phyloP scores from a whole-genome alignment of 1,140 invertebrate species.

The Aphaenogaster ashmeadi region DNA sequence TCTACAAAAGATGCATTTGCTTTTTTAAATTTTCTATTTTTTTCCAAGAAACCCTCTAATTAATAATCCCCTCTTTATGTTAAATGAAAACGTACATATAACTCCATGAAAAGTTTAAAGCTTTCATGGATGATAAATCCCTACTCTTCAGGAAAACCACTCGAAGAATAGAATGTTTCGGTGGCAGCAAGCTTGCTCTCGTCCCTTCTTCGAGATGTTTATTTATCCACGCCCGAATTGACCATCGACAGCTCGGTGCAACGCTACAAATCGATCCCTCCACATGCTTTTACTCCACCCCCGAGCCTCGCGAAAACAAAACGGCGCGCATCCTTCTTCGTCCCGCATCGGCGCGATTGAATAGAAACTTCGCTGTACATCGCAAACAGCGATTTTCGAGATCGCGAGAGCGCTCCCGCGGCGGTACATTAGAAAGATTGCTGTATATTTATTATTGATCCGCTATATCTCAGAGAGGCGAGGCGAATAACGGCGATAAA shows the following conservation, averaged over 20 bases:
- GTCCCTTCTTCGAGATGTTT: slow-evolving; percentile 45
- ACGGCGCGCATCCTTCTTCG: slow-evolving; percentile 56
- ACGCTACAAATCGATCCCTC: slow-evolving; percentile 53
- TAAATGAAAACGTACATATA: neutral
- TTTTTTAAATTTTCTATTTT: neutral
- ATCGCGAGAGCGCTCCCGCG: slow-evolving; percentile 37
- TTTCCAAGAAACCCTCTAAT: neutral
- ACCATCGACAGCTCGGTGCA: slow-evolving; percentile 56
- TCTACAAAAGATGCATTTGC: neutral
- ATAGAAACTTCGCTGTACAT: slow-evolving; percentile 49
- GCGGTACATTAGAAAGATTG: slow-evolving; percentile 61
- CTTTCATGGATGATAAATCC: neutral
- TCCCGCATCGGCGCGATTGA: slow-evolving; percentile 52
- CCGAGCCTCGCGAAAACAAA: slow-evolving; percentile 54
- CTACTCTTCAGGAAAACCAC: neutral
- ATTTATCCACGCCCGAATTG: slow-evolving; percentile 60
- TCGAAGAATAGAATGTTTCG: slow-evolving; percentile 36
- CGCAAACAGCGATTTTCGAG: slow-evolving; percentile 25
- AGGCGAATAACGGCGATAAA: slow-evolving; percentile 32
- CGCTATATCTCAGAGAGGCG: slow-evolving; percentile 1
- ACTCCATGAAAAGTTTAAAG: neutral
- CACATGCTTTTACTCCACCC: slow-evolving; percentile 59
- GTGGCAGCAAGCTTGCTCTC: slow-evolving; percentile 27
- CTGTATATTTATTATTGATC: slow-evolving; percentile 65
- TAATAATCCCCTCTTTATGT: neutral